Percentiles rank a stretch among this genome's conserved stretches.
Conservation (phyloP, 2,888 invertebrate genomes). For the Pristionchus exspectatus region DNA sequence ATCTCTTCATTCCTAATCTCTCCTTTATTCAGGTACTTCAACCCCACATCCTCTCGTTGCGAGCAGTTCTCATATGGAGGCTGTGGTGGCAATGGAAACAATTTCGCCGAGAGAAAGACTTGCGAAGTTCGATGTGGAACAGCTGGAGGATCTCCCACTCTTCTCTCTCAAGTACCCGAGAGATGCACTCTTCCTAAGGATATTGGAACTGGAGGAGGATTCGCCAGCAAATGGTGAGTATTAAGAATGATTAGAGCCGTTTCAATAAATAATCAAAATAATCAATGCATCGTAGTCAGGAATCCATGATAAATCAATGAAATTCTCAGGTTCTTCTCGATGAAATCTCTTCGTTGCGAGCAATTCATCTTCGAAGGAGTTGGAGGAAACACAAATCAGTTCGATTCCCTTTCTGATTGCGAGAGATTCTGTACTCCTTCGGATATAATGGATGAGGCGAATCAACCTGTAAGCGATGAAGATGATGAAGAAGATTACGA, state of each 20-base stretch:
- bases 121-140: conserved; percentile 67
- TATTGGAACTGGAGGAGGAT: conserved; percentile 75
- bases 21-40: conserved; percentile 69
- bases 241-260: background rate
- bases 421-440: conserved; percentile 68
- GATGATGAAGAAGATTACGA: conserved; percentile 34
- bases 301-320: no score
- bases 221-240: conserved; percentile 72
- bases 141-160: conserved; percentile 59
- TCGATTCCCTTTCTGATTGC: conserved; percentile 74
- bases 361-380: conserved; percentile 77
- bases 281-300: no score
- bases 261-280: no score
- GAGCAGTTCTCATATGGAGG: conserved; percentile 77
- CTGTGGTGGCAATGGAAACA: conserved; percentile 77
- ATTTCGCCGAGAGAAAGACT: conserved; percentile 68
- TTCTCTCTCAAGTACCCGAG: conserved; percentile 70
- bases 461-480: background rate
- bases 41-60: conserved; percentile 72
- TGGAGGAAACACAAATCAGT: conserved; percentile 76
- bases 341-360: conserved; percentile 76
- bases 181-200: conserved; percentile 73
- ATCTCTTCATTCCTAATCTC: background rate
- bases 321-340: conserved; percentile 73
- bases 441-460: conserved; percentile 35